Base-by-base conservation (phyloP, 2,888 invertebrate genomes). In the Rotaria socialis region DNA sequence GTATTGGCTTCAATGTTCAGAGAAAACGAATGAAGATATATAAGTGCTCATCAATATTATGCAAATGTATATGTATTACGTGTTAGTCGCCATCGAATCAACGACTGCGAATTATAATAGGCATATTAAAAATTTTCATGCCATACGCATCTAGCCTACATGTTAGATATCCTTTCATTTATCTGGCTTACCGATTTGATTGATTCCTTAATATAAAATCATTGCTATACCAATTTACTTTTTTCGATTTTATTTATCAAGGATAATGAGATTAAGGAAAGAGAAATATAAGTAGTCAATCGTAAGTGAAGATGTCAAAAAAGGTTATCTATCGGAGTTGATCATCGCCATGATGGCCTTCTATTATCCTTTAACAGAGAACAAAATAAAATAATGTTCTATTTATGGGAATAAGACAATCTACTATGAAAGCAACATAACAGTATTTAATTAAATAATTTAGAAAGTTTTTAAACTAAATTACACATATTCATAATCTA, bases 1-100 rank as follows among this genome's bases (percentile, higher is more conserved):
- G 35, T 35, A 67, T 67, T 4, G 35, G 2, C 35, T 16, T 35
- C 6, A 19, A 35, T 35, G 19, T 67, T 41, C 35, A 35, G 19
- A 67, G 35, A 67, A 16, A 67, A 16, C 35, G 35, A 35, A 16
- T 27, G 67, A 67, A 7, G 19, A 35, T 67, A 35, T 67, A 35
- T 67, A 19, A 67, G 27, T 35, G 80, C 41, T 24, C 47, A 80
- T 80, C 80, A 80, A 80, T 80, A 80, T 47, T 43, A 80, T 80
- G 80, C n/a, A 80, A 80, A 80, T 80, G 47, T 80, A 35, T 43
- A 6, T n/a, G 24, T 47, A n/a, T 47, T 80, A 80, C 80, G n/a
- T 80, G n/a, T 80, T n/a, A 80, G 35, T 35, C 41, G 19, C 19
- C 67, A 35, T 14, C 19, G 35, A 67, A 41, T 67, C 2, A 41